Evolutionary conservation across 2,797 vertebrate genomes (phyloP), one percentile per base, ranked within the genome.

Genomic region (Petrocephalus schoutedeni): DNA sequence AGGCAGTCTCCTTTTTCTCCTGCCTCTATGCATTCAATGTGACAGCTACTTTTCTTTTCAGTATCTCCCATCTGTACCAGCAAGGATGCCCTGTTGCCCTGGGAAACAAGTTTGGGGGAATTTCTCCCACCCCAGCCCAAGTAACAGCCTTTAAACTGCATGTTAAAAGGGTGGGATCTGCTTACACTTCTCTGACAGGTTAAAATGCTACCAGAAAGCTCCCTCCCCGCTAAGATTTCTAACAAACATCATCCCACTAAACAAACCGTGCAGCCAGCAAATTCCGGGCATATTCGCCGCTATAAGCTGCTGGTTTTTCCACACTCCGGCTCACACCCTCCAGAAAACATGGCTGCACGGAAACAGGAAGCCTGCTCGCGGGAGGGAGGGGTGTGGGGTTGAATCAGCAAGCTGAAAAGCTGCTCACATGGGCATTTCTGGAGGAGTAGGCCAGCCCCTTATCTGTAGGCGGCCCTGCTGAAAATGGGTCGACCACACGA

Each of bases 261-360:
- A 88, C 23, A 84, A 87, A 64, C 77, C 45, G 51, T 21, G 2
- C 21, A 61, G 8, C 8, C 57, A 83, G 80, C 57, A 64, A 59
- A 83, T 88, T 84, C 77, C 87, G 53, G 45, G 77, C 36, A 19
- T 83, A 84, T 53, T 83, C 67, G 28, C 41, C 21, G 51, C 45
- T 51, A 53, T 51, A 19, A n/a, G 14, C 21, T 23, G 32, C 49
- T 64, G 3, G 28, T 12, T 83, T 84, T 84, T 59, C 56, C 87
- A 59, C 74, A 58, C 56, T 56, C 28, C 10, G 21, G 56, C 77
- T 58, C 77, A 87, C 56, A 88, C 56, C 56, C 32, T 61, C 77
- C 41, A 32, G 56, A 61, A 83, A 74, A 45, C 41, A 83, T 19
- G 36, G 56, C 23, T 28, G 58, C 54, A 51, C 41, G 74, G 53